These are phyloP conservation scores for Thalpophila matura DNA, from an alignment of 2,888 invertebrate genomes.

Conservation along the genomic window DNA sequence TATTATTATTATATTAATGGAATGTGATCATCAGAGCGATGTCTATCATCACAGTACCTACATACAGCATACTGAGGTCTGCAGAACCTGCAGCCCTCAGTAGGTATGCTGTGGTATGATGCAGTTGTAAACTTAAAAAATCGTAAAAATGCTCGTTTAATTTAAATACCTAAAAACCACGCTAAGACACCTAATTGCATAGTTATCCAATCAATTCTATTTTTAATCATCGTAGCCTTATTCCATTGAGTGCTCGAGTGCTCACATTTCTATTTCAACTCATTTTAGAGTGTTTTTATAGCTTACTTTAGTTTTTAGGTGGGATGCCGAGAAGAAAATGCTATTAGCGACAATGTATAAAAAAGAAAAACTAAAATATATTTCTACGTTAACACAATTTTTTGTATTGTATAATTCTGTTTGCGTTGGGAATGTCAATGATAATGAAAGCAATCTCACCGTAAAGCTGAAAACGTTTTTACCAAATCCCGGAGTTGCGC, in stretches of 20 bases:
- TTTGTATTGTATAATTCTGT: constrained; percentile 39
- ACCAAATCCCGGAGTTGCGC: constrained; percentile 37
- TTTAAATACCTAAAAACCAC: no score
- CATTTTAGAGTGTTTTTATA: constrained; percentile 13
- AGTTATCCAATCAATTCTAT: background rate
- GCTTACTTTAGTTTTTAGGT: constrained; percentile 6
- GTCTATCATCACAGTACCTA: no score
- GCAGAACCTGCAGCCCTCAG: no score
- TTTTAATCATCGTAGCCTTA: background rate
- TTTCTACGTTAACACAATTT: constrained; percentile 18
- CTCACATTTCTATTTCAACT: background rate
- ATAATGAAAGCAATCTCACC: constrained; percentile 46
- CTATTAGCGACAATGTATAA: constrained; percentile 8
- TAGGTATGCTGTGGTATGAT: no score
- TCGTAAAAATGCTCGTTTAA: no score
- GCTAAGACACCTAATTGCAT: background rate
- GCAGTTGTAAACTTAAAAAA: no score
- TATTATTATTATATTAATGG: no score
- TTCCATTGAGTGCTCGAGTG: background rate
- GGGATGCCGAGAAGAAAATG: constrained; percentile 12
- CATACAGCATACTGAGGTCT: no score
- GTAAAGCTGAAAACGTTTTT: constrained; percentile 52
- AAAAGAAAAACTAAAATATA: constrained; percentile 19
- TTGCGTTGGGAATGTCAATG: constrained; percentile 34
- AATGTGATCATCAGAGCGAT: no score